These are phyloP conservation scores for Cosmorhoe ocellata DNA, from an alignment of 2,888 invertebrate genomes.

Conservation along the genomic window DNA sequence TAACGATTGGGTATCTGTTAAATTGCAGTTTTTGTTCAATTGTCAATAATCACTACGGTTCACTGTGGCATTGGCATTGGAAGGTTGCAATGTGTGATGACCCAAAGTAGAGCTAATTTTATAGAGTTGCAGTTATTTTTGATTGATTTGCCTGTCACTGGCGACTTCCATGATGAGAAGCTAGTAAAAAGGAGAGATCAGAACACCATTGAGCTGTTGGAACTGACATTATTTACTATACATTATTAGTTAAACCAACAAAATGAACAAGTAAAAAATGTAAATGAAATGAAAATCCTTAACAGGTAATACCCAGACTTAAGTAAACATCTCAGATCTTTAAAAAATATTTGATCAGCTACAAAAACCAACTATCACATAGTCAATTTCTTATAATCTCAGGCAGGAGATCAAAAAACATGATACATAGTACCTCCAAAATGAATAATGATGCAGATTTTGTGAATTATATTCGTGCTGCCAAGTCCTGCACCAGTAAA, in stretches of 20 bases:
- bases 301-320: too few species aligned
- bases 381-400: too few species aligned
- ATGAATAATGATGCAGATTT: background rate
- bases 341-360: too few species aligned
- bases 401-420: too few species aligned
- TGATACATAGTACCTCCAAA: background rate
- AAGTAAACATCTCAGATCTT: too few species aligned
- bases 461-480: background rate
- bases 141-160: background rate
- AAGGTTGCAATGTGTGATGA: conserved; percentile 5
- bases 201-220: too few species aligned
- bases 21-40: conserved; percentile 30
- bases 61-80: conserved; percentile 5
- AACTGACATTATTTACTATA: too few species aligned
- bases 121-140: too few species aligned
- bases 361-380: too few species aligned
- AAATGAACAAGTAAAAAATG: too few species aligned
- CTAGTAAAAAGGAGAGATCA: background rate
- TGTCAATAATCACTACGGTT: conserved; percentile 18
- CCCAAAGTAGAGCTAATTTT: background rate
- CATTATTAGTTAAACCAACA: too few species aligned
- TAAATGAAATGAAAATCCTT: too few species aligned
- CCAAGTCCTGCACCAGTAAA: conserved; percentile 6
- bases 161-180: background rate
- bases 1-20: conserved; percentile 14